Percentiles rank a stretch among this genome's conserved stretches.
Conservation (phyloP, 2,888 invertebrate genomes). For the Pristionchus mayeri region DNA sequence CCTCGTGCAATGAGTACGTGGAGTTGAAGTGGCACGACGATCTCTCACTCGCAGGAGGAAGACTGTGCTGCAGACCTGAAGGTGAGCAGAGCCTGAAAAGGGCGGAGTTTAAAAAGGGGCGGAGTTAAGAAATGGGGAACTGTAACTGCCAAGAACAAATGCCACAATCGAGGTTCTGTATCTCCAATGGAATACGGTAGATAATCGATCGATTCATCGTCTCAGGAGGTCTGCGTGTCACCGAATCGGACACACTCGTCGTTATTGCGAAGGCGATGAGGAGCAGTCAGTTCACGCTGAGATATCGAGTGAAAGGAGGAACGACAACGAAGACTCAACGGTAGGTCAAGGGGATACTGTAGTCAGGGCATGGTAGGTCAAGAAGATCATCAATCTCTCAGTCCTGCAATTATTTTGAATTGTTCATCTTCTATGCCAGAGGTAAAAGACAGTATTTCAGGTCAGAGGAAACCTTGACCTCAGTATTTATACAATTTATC, state of each 20-base stretch:
- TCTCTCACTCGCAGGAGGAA: constrained; percentile 48
- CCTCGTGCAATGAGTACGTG: constrained; percentile 48
- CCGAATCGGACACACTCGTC: constrained; percentile 52
- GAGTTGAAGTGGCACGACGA: constrained; percentile 49
- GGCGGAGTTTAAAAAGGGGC: too few relatives aligned
- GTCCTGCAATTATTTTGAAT: too few relatives aligned
- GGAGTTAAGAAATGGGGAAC: too few relatives aligned
- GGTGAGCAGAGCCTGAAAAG: too few relatives aligned
- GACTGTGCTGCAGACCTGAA: constrained; percentile 48
- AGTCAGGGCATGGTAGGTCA: neutral
- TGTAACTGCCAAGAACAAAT: too few relatives aligned
- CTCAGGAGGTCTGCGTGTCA: constrained; percentile 42
- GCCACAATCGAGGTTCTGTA: neutral
- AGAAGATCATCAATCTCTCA: too few relatives aligned
- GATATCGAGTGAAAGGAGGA: constrained; percentile 47
- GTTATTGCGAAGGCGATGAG: constrained; percentile 58
- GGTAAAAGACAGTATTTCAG: too few relatives aligned
- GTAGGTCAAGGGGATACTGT: neutral
- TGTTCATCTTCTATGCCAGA: too few relatives aligned
- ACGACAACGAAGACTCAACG: neutral
- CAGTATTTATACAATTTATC: too few relatives aligned
- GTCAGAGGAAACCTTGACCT: too few relatives aligned
- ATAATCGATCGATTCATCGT: too few relatives aligned
- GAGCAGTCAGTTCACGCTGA: constrained; percentile 52
- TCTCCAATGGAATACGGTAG: neutral